Conservation (phyloP, 2,797 vertebrate species). For the Karalla daura region DNA sequence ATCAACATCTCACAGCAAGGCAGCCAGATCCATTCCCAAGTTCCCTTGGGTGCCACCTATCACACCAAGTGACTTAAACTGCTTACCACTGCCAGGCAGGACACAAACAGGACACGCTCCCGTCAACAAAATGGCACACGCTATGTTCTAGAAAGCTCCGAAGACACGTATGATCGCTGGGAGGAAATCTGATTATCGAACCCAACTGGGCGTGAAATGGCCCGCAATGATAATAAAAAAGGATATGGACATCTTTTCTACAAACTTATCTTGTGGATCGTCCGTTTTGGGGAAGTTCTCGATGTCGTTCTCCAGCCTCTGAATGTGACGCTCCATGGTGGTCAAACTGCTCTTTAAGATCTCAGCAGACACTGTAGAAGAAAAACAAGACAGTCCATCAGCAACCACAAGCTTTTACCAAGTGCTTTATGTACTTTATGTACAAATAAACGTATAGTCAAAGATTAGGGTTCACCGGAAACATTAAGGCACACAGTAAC, state of each 20-base stretch:
- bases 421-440: no score
- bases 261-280: constrained; percentile 93
- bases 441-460: no score
- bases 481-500: no score
- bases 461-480: no score
- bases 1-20: constrained; percentile 78
- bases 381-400: neutral
- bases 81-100: constrained; percentile 61
- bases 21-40: constrained; percentile 76
- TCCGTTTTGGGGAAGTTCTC: constrained; percentile 91
- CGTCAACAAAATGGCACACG: constrained; percentile 22
- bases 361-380: constrained; percentile 91
- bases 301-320: constrained; percentile 91
- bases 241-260: constrained; percentile 99
- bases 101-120: constrained; percentile 57
- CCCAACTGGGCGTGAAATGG: neutral
- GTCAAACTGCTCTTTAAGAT: constrained; percentile 91
- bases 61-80: constrained; percentile 76
- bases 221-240: constrained; percentile 81
- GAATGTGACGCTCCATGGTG: constrained; percentile 92
- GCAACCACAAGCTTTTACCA: no score
- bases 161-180: neutral
- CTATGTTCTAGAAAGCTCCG: neutral
- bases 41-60: constrained; percentile 75
- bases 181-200: neutral